Base-by-base conservation (phyloP, 1,140 invertebrate species). In the Brachionus koreanus region DNA sequence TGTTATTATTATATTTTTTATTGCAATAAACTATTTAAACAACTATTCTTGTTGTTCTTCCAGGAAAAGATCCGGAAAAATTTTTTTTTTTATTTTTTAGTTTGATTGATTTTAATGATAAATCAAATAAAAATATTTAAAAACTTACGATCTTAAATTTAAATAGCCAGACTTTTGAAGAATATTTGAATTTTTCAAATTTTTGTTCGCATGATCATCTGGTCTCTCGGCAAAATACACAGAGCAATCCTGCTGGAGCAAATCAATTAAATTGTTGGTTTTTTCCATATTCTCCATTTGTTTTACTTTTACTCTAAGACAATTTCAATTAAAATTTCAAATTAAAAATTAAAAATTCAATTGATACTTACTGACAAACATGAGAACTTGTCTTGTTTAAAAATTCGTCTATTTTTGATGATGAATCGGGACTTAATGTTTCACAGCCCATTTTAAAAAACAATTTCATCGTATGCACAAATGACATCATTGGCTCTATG, bases 381-480 rank as follows among this genome's bases (percentile, higher is more conserved):
- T 74, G 69, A 29, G 39, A 13, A 29, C 69, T 49, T 23, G 37
- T 46, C 23, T 43, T 43, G 43, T 74, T 74, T 12, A 74, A 46
- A 74, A 74, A 74, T 12, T 74, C 69, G 42, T 74, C 69, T 23
- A 74, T 74, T 46, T 74, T 74, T 1, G 69, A 74, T 12, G 69
- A 39, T 12, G 67, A 74, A 25, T 74, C 69, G 29, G 16, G 35
- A 69, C 25, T 46, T n/a, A 74, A 74, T 16, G 69, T 74, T 33
- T 74, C 69, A 29, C 5, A 46, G 23, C 69, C 69, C 69, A 74
- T 74, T 74, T 74, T 74, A 46, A 74, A 74, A 49, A 74, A 74
- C 0, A 74, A 12, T 46, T 46, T 74, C 43, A 74, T 29, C 13
- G 16, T 74, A 19, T 74, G 69, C 13, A 74, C 33, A 74, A 74